phyloP scores from a whole-genome alignment of 2,113 vertebrate species.

The Coryphaenoides rupestris region DNA sequence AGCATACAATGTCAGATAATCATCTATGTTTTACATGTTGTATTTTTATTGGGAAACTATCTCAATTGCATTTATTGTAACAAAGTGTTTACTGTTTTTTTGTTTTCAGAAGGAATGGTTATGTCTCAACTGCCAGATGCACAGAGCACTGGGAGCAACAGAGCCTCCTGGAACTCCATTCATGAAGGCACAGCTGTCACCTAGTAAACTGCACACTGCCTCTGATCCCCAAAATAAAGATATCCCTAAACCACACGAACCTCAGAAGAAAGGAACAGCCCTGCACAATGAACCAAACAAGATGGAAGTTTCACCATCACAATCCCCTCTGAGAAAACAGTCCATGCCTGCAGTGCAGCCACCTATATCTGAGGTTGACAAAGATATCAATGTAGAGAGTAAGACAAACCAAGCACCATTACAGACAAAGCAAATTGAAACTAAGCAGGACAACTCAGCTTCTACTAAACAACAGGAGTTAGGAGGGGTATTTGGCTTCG shows the following conservation, averaged over 20 bases:
- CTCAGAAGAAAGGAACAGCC: constrained; percentile 45
- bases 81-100: too few relatives aligned
- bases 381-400: constrained; percentile 6
- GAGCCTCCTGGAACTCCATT: constrained; percentile 56
- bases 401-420: constrained; percentile 11
- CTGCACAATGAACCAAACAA: too few relatives aligned
- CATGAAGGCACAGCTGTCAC: constrained; percentile 50
- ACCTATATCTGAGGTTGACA: constrained; percentile 59
- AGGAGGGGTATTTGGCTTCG: constrained; percentile 72
- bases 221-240: too few relatives aligned
- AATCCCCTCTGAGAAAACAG: constrained; percentile 19
- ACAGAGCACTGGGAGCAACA: constrained; percentile 78
- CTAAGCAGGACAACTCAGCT: constrained; percentile 47
- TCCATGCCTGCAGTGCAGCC: constrained; percentile 30
- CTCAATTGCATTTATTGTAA: too few relatives aligned
- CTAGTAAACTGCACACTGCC: constrained; percentile 39
- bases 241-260: constrained; percentile 2
- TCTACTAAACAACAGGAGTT: constrained; percentile 65
- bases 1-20: too few relatives aligned
- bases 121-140: constrained; percentile 92
- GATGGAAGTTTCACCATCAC: neutral
- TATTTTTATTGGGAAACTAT: too few relatives aligned
- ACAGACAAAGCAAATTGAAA: constrained; percentile 47
- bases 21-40: too few relatives aligned
- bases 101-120: constrained; percentile 79